Base-by-base conservation (phyloP, 2,888 invertebrate species). In the Drosophila mettleri region DNA sequence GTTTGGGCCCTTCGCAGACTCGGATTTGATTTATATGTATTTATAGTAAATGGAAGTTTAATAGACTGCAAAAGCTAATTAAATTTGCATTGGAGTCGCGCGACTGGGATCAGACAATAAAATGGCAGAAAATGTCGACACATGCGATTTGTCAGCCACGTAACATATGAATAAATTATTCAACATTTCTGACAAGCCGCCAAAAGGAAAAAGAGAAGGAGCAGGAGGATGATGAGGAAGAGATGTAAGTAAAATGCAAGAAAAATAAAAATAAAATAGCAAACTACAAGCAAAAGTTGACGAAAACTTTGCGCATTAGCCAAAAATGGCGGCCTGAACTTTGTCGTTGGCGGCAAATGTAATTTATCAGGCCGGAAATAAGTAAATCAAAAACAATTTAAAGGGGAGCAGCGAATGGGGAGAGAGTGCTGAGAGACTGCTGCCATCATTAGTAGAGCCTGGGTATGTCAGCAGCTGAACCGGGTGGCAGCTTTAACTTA, bases 371-470 rank as follows among this genome's bases (percentile, higher is more conserved):
- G 80, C 75, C 71, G 82, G 77, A 86, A 86, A 78, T 87, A 88
- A 88, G 87, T 88, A 87, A 88, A 88, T 88, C 88, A 87, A 83
- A 87, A 86, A 86, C 86, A 88, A 87, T 88, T 88, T 88, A 81
- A 88, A 82, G 49, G 49, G 49, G 34, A 22, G 22, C 31, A 20
- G 70, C 81, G 27, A n/a, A 5, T 6, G n/a, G 10, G 10, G 43
- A 6, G 10, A 12, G 9, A 45, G 27, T 27, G 43, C 10, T 9
- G 16, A 24, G 43, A 45, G 27, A 29, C 22, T 49, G 45, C 20
- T 22, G 61, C 38, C 69, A 75, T 72, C 72, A 69, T 74, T 75
- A 78, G 65, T 69, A 59, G 52, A 27, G 2, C 16, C 60, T 59
- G 74, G 36, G 41, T 31, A 62, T 65, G 43, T 18, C 33, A 51